Conservation (phyloP, 2,797 vertebrate genomes). For the Catharus ustulatus region DNA sequence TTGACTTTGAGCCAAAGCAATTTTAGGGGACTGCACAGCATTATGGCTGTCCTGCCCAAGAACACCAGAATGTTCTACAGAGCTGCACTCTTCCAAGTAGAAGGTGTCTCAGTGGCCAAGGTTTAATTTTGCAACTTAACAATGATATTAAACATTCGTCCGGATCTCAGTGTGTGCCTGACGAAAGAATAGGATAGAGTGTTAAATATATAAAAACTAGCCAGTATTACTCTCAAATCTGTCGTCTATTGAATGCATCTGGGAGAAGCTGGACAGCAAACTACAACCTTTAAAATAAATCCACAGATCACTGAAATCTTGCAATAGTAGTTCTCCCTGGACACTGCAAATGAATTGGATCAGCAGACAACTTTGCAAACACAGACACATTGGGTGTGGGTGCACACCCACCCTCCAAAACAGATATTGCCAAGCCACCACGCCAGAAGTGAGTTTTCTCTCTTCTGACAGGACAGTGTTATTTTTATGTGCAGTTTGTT, state of each 20-base stretch:
- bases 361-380: constrained; percentile 2
- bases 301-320: not conserved
- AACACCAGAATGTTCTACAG: constrained; percentile 8
- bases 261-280: constrained; percentile 36
- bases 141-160: constrained; percentile 52
- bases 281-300: constrained; percentile 8
- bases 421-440: constrained; percentile 5
- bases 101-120: constrained; percentile 6
- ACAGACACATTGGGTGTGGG: not conserved
- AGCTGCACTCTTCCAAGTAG: not conserved
- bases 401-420: not conserved
- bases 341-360: constrained; percentile 1
- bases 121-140: constrained; percentile 60
- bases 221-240: constrained; percentile 26
- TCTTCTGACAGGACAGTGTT: not conserved
- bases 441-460: constrained; percentile 1
- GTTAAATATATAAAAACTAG: constrained; percentile 22
- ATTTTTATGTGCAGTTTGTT: constrained; percentile 37
- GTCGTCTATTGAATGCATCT: constrained; percentile 33
- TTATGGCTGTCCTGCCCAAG: not conserved
- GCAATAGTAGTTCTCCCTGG: not conserved
- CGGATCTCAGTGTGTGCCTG: constrained; percentile 12
- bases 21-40: constrained; percentile 9
- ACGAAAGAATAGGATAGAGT: constrained; percentile 17
- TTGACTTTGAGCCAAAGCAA: constrained; percentile 13